phyloP scores from a whole-genome alignment of 2,888 invertebrate genomes.

The Xanthia icteritia region DNA sequence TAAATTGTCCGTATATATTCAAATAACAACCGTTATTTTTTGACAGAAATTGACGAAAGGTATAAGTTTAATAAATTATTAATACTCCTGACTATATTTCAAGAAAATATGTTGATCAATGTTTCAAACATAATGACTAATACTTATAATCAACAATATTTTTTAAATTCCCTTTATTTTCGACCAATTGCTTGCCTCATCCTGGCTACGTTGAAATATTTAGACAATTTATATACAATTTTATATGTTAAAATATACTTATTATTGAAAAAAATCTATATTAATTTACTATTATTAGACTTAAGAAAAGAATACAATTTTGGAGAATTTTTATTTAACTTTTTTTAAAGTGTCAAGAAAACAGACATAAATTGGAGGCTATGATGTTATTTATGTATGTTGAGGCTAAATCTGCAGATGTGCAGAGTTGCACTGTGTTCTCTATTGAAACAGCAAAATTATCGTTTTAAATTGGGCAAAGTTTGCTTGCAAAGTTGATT shows the following conservation, averaged over 20 bases:
- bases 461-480: neutral
- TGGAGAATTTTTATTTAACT: conserved; percentile 20
- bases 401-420: neutral
- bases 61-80: neutral
- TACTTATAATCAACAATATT: neutral
- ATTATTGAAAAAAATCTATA: neutral
- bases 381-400: conserved; percentile 9
- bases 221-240: conserved; percentile 15
- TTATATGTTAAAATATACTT: conserved; percentile 20
- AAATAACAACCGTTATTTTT: neutral
- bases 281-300: conserved; percentile 1
- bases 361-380: neutral
- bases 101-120: neutral
- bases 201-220: conserved; percentile 5
- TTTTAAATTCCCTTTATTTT: neutral
- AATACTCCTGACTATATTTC: neutral
- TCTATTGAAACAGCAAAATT: neutral
- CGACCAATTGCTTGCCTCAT: neutral
- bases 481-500: conserved; percentile 3
- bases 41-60: neutral
- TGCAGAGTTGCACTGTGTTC: neutral
- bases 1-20: neutral
- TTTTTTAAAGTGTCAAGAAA: neutral
- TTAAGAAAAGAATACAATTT: conserved; percentile 28
- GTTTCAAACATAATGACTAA: neutral